Percentiles rank a stretch among this genome's conserved stretches.
Evolutionary conservation across 2,797 vertebrate genomes (phyloP).

Genomic region (Anas capensis): DNA sequence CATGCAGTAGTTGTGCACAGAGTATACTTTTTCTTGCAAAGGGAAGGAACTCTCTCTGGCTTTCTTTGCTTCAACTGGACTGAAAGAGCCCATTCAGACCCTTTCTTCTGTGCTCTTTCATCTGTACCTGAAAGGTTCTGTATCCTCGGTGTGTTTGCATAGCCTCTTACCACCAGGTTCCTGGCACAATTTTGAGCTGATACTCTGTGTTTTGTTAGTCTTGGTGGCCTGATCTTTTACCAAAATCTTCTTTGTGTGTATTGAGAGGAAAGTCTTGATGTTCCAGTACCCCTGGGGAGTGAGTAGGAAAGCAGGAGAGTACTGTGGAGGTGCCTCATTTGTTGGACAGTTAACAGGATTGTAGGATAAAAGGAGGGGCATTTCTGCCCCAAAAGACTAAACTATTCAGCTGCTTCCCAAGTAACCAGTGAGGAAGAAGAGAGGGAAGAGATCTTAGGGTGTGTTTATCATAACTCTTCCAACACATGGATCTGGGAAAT

Average conservation of each 20-base stretch:
- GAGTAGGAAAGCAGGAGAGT: neutral
- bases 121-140: neutral
- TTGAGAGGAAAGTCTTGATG: neutral
- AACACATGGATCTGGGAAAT: neutral
- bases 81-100: rapidly evolving
- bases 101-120: neutral
- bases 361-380: neutral
- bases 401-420: neutral
- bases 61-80: neutral
- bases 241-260: neutral
- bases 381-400: neutral
- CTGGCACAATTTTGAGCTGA: neutral
- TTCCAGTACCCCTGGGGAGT: neutral
- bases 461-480: neutral
- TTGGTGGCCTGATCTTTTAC: neutral
- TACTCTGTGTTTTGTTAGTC: neutral
- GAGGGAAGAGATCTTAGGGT: neutral
- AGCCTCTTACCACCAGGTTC: neutral
- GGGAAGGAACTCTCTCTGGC: neutral
- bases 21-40: rapidly evolving
- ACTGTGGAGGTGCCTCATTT: neutral
- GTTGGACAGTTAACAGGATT: rapidly evolving
- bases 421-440: neutral
- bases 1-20: neutral
- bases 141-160: neutral